Percentiles rank a stretch among this genome's conserved stretches.
Evolutionary conservation across 2,888 invertebrate genomes (phyloP).

Genomic region (Ecliptopera silaceata): DNA sequence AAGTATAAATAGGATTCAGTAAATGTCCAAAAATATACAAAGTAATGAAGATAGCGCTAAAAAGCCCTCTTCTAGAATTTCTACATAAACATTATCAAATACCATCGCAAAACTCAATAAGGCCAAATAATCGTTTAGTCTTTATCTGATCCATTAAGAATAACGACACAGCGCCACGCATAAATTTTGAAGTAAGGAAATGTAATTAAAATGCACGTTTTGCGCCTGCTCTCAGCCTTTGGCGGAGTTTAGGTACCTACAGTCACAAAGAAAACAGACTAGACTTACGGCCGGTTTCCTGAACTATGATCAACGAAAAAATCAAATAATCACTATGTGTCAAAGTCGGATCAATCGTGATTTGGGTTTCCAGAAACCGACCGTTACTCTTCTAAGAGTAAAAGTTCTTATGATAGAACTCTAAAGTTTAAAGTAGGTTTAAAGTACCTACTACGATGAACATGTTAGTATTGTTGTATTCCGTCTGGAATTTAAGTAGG

Average conservation of each 20-base stretch:
- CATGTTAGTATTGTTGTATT: too few species aligned
- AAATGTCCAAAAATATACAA: background rate
- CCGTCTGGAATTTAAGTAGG: too few species aligned
- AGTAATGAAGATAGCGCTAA: constrained; percentile 10
- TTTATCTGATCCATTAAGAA: constrained; percentile 67
- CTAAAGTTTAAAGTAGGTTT: too few species aligned
- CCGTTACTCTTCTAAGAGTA: too few species aligned
- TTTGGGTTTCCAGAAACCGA: too few species aligned
- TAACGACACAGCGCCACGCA: constrained; percentile 61
- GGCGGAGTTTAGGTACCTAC: constrained; percentile 38
- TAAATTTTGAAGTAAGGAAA: constrained; percentile 60
- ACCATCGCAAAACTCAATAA: constrained; percentile 41
- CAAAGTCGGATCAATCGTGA: too few species aligned
- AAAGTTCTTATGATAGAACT: too few species aligned
- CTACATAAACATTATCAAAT: constrained; percentile 26
- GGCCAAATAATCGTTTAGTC: constrained; percentile 60
- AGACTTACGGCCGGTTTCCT: too few species aligned
- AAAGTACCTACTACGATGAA: too few species aligned
- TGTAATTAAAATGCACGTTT: constrained; percentile 74
- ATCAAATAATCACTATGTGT: too few species aligned
- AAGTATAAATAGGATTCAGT: background rate
- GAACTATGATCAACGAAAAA: too few species aligned
- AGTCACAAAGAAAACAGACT: constrained; percentile 11
- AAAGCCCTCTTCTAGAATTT: constrained; percentile 20
- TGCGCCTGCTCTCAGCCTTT: constrained; percentile 44